A percentile compares a stretch with the other conserved stretches of the same genome.
Conservation (phyloP, 2,797 vertebrate genomes). For the Enteromius trimaculatus region DNA sequence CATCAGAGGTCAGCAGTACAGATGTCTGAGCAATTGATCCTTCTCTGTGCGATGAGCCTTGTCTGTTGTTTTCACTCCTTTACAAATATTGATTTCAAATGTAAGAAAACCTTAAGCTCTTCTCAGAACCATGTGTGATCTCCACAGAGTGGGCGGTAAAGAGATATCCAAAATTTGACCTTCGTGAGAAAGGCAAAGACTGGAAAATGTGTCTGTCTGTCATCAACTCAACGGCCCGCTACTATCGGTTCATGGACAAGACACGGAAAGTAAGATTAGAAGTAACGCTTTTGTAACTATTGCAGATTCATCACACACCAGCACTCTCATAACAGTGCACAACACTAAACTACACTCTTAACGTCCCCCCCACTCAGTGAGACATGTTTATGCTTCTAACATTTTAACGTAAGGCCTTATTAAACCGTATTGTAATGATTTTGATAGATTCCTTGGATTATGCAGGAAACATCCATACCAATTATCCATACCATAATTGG, state of each 20-base stretch:
- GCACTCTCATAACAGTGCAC: no score
- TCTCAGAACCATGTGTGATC: neutral
- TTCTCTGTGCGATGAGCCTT: neutral
- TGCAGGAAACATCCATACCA: no score
- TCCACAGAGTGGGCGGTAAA: conserved; percentile 75
- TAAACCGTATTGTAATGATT: no score
- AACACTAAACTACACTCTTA: no score
- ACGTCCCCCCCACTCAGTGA: no score
- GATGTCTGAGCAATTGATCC: neutral
- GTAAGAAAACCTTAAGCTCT: neutral
- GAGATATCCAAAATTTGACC: conserved; percentile 75
- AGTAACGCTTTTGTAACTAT: neutral
- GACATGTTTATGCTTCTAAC: no score
- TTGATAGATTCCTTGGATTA: no score
- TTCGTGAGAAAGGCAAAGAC: conserved; percentile 76
- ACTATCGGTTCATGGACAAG: conserved; percentile 61
- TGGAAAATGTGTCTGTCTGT: conserved; percentile 76
- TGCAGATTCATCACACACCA: no score
- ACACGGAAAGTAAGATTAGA: conserved; percentile 50
- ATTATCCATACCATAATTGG: no score
- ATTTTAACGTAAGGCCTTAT: no score
- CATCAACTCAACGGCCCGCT: conserved; percentile 61
- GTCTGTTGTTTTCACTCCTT: neutral
- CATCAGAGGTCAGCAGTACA: conserved; percentile 75
- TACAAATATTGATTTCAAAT: neutral